Evolutionary conservation across 2,113 vertebrate species (phyloP), one percentile per base, ranked within the genome.

Genomic region (Dicentrarchus labrax): DNA sequence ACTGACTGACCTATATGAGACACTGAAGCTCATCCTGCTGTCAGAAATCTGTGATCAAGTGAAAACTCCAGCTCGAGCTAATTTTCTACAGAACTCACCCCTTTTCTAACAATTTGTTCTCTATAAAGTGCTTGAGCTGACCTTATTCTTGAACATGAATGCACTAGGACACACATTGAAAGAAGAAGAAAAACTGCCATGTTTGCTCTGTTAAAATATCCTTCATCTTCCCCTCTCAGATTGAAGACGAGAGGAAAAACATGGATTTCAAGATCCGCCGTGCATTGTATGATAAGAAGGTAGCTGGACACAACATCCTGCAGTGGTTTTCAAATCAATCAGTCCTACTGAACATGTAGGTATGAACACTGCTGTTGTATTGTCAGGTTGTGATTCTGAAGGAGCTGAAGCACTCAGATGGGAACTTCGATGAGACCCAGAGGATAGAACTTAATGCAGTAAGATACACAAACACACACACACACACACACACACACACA

Each of bases 281-380:
- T 64, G 98, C 94, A 36, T 96, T 97, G 84, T 99, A 99, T 0
- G 98, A 99, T 89, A 97, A 96, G 92, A 99, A 99, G 98, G 98
- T 95, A 85, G 8, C 5, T 19, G 19, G 0, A 64, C 56, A 53
- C 19, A 56, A 12, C n/a, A 11, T 39, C 19, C 36, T 48, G 79
- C 59, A 53, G 51, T 2, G 2, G 19, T 41, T 86, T 43, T 8
- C 17, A 65, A 30, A 47, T 59, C 12, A 17, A 4, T 72, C 43
- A 1, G 4, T 11, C 2, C 0, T 45, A 21, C 13, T 71, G 39
- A 48, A 9, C 10, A 3, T 24, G 1, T 3, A 4, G 3, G 15
- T 56, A 16, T 41, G 12, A 4, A 47, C 45, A n/a, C 54, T 77
- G 78, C 64, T 86, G 38, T 22, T 0, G 61, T 83, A 67, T 54